These are phyloP conservation scores for Drosophila pegasa DNA, from an alignment of 2,888 invertebrate genomes.

Conservation along the genomic window DNA sequence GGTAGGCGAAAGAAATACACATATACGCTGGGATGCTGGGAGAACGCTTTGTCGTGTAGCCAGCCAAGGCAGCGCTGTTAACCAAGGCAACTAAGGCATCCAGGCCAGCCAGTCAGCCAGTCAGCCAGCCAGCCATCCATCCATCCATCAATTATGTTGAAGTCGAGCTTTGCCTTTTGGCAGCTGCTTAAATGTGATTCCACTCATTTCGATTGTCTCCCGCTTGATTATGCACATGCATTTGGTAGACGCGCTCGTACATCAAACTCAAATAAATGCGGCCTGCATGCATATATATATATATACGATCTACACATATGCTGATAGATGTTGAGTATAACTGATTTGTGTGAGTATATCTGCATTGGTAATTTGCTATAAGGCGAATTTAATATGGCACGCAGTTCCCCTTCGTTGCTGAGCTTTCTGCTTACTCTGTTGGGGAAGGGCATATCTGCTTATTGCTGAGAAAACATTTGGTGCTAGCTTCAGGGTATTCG, in stretches of 20 bases:
- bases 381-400: conserved; percentile 70
- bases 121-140: conserved; percentile 29
- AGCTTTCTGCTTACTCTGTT: neutral
- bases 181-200: conserved; percentile 63
- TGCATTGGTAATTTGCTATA: conserved; percentile 77
- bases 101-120: conserved; percentile 4
- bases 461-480: neutral
- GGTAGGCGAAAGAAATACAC: conserved; percentile 66
- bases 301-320: conserved; percentile 40
- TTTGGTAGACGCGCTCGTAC: conserved; percentile 61
- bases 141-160: conserved; percentile 76
- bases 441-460: neutral
- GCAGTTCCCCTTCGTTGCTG: conserved; percentile 37
- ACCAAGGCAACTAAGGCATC: conserved; percentile 5
- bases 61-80: conserved; percentile 15
- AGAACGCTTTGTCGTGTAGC: conserved; percentile 48
- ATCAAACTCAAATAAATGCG: conserved; percentile 64
- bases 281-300: conserved; percentile 46
- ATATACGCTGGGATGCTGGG: conserved; percentile 31
- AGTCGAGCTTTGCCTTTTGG: conserved; percentile 50
- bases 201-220: conserved; percentile 72
- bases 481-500: neutral
- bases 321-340: conserved; percentile 69
- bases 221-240: conserved; percentile 78
- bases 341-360: conserved; percentile 75